These are phyloP conservation scores for Oxyruncus cristatus DNA, from an alignment of 2,113 vertebrate genomes.

Conservation along the genomic window DNA sequence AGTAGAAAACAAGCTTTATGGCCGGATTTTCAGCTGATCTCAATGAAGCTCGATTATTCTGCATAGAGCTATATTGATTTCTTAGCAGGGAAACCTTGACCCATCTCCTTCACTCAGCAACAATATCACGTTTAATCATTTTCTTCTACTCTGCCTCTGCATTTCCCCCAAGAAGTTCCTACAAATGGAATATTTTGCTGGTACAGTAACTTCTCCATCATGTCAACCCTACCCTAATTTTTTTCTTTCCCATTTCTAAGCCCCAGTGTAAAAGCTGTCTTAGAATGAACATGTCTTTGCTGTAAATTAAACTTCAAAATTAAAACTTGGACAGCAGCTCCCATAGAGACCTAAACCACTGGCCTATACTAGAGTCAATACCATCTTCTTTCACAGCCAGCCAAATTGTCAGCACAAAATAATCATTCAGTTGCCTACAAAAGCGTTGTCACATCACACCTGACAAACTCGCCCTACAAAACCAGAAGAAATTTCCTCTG, in stretches of 20 bases:
- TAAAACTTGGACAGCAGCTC: background rate
- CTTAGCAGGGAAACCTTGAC: background rate
- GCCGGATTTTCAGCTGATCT: background rate
- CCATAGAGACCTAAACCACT: background rate
- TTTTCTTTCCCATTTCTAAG: background rate
- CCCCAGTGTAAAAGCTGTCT: background rate
- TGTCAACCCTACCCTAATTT: background rate
- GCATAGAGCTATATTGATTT: background rate
- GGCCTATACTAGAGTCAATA: background rate
- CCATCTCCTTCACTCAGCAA: background rate
- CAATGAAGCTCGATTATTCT: background rate
- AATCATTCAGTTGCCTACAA: background rate
- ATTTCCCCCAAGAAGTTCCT: background rate
- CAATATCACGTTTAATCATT: background rate
- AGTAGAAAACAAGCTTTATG: background rate
- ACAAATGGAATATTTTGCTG: background rate
- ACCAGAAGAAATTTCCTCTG: background rate
- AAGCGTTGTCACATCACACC: background rate
- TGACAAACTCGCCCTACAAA: background rate
- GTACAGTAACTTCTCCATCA: background rate
- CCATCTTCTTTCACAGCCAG: background rate
- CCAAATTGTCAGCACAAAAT: background rate
- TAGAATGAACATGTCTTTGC: background rate
- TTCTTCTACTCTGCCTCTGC: background rate
- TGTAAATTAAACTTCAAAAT: background rate